These are phyloP conservation scores for Gavialis gangeticus DNA, from an alignment of 2,113 vertebrate species.

Conservation along the genomic window DNA sequence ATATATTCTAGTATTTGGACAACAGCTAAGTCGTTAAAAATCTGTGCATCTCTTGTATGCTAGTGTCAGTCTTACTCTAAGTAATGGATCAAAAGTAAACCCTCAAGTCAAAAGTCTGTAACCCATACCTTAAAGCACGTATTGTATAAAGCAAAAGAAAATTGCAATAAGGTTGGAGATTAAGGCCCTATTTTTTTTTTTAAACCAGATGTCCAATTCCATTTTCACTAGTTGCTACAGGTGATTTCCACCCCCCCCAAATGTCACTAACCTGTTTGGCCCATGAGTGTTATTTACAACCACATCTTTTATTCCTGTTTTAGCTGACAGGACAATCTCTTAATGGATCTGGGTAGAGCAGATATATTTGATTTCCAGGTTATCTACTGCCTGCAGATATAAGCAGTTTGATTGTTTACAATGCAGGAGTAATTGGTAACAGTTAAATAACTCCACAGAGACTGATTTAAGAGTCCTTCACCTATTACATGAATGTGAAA, in stretches of 20 bases:
- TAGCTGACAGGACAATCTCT: slow-evolving; percentile 76
- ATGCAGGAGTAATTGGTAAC: slow-evolving; percentile 72
- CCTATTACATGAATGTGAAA: slow-evolving; percentile 37
- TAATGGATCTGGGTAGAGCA: slow-evolving; percentile 72
- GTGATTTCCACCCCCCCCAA: slow-evolving; percentile 38
- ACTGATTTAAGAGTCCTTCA: slow-evolving; percentile 72
- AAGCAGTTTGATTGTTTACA: slow-evolving; percentile 76
- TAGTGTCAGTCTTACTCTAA: neutral
- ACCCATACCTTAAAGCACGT: neutral
- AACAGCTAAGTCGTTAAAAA: neutral
- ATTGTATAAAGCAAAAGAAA: neutral
- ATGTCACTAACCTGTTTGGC: slow-evolving; percentile 57
- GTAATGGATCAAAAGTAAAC: fast-evolving
- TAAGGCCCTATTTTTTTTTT: neutral
- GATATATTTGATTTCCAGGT: slow-evolving; percentile 80
- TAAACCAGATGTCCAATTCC: neutral
- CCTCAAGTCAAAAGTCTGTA: neutral
- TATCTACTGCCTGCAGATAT: slow-evolving; percentile 79
- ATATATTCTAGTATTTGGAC: neutral
- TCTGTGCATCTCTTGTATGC: neutral
- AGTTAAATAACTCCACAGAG: slow-evolving; percentile 70
- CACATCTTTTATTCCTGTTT: slow-evolving; percentile 74
- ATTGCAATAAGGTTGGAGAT: fast-evolving
- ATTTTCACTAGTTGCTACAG: neutral
- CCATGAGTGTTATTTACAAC: slow-evolving; percentile 61